A percentile compares a stretch with the other conserved stretches of the same genome.
Conservation (phyloP, 2,888 invertebrate species). For the Lasioglossum zephyrum region DNA sequence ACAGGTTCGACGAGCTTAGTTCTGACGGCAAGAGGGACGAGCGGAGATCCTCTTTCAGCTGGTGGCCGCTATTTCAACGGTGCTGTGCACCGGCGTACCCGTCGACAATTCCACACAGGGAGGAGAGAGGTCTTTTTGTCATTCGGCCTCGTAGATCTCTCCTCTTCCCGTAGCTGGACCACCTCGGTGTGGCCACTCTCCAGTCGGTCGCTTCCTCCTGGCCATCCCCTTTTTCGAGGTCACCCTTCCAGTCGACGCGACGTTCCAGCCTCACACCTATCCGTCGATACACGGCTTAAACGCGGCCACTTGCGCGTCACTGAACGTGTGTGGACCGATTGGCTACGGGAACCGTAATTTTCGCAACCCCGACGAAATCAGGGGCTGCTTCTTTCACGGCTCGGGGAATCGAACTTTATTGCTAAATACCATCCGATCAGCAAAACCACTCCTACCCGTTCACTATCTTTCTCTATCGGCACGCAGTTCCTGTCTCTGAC, state of each 20-base stretch:
- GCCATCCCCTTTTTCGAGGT: conserved; percentile 56
- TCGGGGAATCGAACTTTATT: conserved; percentile 84
- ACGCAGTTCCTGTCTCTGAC: conserved; percentile 30
- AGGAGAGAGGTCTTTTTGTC: conserved; percentile 74
- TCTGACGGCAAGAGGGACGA: conserved; percentile 34
- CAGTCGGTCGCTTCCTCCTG: conserved; percentile 56
- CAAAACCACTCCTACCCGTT: conserved; percentile 75
- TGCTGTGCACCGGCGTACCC: conserved; percentile 47
- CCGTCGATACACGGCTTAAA: conserved; percentile 76
- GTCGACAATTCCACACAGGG: conserved; percentile 50
- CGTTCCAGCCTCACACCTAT: conserved; percentile 51
- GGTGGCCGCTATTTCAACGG: conserved; percentile 66
- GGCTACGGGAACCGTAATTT: conserved; percentile 80
- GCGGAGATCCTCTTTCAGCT: conserved; percentile 58
- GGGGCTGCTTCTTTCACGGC: conserved; percentile 81
- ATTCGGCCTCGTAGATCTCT: conserved; percentile 77
- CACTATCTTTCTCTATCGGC: background rate
- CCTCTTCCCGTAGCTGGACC: conserved; percentile 64
- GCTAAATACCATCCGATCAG: conserved; percentile 84
- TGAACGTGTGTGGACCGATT: conserved; percentile 44
- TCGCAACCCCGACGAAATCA: conserved; percentile 84
- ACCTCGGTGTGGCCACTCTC: conserved; percentile 75
- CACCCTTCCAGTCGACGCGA: conserved; percentile 57
- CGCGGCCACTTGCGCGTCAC: conserved; percentile 73
- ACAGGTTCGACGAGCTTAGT: conserved; percentile 27